A percentile compares a stretch with the other conserved stretches of the same genome.
Evolutionary conservation across 2,113 vertebrate genomes (phyloP).

Genomic region (Trematocara variabile): DNA sequence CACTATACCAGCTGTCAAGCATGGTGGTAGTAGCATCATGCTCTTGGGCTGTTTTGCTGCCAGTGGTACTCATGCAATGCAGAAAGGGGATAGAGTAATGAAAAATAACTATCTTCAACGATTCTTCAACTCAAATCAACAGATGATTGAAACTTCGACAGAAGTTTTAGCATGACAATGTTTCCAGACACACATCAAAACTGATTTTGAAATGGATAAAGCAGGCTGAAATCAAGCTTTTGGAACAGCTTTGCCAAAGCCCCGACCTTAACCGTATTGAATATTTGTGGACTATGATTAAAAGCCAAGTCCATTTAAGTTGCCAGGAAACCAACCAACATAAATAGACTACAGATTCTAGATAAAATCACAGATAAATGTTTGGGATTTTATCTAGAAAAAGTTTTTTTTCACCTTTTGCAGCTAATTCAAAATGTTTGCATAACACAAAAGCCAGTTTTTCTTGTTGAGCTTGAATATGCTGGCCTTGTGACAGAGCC

Average conservation of each 20-base stretch:
- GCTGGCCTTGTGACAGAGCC: neutral
- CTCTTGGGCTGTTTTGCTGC: neutral
- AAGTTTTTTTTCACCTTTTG: neutral
- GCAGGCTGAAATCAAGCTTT: neutral
- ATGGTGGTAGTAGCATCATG: neutral
- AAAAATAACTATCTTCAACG: neutral
- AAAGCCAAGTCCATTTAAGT: neutral
- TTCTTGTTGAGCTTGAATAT: neutral
- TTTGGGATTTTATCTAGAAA: neutral
- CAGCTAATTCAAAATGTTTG: neutral
- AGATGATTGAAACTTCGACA: neutral
- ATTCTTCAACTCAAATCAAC: neutral
- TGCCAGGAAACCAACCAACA: neutral
- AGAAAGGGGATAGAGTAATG: neutral
- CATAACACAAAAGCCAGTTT: neutral
- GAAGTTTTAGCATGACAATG: neutral
- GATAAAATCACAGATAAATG: neutral
- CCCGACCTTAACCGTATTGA: neutral
- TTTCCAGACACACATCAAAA: neutral
- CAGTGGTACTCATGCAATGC: neutral
- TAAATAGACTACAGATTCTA: neutral
- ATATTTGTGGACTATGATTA: neutral
- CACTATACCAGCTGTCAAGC: neutral
- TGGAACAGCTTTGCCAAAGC: neutral
- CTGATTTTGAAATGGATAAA: neutral